These are phyloP conservation scores for Aphelenchoides avenae DNA, from an alignment of 1,140 invertebrate genomes.

Conservation along the genomic window DNA sequence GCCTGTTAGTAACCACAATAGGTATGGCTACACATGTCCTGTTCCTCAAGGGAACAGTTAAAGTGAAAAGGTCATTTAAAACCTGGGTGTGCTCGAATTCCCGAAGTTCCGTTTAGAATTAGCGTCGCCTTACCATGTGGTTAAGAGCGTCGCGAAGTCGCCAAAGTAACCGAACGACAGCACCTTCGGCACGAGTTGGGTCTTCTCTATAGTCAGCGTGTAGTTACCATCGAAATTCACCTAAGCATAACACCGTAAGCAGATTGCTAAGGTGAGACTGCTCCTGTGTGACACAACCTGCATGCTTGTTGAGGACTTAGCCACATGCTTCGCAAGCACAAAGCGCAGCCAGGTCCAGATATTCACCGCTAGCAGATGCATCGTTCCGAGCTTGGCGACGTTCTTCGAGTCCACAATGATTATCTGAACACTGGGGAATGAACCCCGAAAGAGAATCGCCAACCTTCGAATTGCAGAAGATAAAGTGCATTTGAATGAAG, in stretches of 20 bases:
- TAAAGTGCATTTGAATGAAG: slow-evolving; percentile 59
- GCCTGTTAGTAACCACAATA: too few species aligned
- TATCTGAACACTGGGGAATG: slow-evolving; percentile 29
- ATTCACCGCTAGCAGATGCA: slow-evolving; percentile 58
- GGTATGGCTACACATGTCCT: too few species aligned
- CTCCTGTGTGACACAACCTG: too few species aligned
- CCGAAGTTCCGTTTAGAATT: too few species aligned
- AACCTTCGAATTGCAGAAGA: slow-evolving; percentile 60
- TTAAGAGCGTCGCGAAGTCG: slow-evolving; percentile 55
- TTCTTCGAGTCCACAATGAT: slow-evolving; percentile 50
- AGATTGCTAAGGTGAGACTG: too few species aligned
- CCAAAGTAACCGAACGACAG: slow-evolving; percentile 56
- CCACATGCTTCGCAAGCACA: slow-evolving; percentile 51
- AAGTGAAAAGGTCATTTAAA: too few species aligned
- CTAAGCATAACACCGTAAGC: too few species aligned
- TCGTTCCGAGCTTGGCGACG: slow-evolving; percentile 54
- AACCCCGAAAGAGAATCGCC: slow-evolving; percentile 6
- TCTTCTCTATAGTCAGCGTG: slow-evolving; percentile 2
- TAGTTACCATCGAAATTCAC: too few species aligned
- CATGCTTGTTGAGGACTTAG: slow-evolving; percentile 23
- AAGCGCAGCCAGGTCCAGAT: slow-evolving; percentile 58
- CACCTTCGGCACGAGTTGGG: slow-evolving; percentile 14
- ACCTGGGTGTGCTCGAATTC: too few species aligned
- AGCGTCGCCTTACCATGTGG: too few species aligned
- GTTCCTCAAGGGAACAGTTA: too few species aligned